Evolutionary conservation across 2,113 vertebrate genomes (phyloP).

Genomic region (Procavia capensis): DNA sequence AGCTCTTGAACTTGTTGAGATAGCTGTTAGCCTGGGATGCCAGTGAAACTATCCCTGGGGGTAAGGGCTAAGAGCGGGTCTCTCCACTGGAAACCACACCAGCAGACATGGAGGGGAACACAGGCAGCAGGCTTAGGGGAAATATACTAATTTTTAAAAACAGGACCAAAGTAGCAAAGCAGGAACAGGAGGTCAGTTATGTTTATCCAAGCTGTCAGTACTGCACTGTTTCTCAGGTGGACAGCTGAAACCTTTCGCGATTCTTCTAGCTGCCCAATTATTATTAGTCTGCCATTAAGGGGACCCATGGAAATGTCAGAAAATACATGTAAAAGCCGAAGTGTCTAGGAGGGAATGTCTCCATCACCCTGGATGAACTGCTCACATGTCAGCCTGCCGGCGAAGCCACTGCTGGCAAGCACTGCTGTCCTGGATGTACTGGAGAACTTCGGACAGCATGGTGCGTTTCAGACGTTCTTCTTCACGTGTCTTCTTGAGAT

Average conservation of each 20-base stretch:
- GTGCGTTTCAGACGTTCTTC: conserved; percentile 96
- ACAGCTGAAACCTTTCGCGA: conserved; percentile 12
- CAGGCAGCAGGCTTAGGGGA: neutral
- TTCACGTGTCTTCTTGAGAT: conserved; percentile 92
- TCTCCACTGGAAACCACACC: neutral
- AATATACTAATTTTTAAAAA: conserved; percentile 45
- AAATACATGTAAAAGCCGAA: neutral
- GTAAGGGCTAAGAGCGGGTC: neutral
- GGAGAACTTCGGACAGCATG: conserved; percentile 96
- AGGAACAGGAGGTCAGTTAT: neutral
- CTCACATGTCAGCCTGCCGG: conserved; percentile 96
- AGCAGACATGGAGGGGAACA: neutral
- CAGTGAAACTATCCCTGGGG: neutral
- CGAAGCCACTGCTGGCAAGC: conserved; percentile 99
- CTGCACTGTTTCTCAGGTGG: neutral
- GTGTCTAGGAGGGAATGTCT: neutral
- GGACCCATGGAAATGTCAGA: neutral
- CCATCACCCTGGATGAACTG: conserved; percentile 37
- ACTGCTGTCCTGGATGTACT: conserved; percentile 97
- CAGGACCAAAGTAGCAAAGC: conserved; percentile 46
- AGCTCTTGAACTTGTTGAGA: neutral
- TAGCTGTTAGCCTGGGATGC: neutral
- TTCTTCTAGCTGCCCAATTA: conserved; percentile 7
- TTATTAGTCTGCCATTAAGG: neutral
- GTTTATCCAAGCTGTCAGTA: conserved; percentile 13